Percentiles rank a stretch among this genome's conserved stretches.
phyloP scores from a whole-genome alignment of 2,113 vertebrate species.

The Tragulus kanchil region DNA sequence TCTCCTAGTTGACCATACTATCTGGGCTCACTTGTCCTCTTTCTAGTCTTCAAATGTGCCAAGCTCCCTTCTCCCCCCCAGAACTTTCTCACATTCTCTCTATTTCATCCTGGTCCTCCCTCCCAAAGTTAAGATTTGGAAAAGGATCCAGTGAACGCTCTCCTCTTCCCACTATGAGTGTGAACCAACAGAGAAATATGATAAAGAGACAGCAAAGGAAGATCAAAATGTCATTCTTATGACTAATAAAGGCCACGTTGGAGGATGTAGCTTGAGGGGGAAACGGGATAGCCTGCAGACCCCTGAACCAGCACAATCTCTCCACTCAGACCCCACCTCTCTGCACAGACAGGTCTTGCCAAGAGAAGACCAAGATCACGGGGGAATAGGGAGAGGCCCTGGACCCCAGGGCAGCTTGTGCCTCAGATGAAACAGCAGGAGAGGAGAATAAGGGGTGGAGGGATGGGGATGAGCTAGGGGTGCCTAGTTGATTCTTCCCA shows the following conservation, averaged over 20 bases:
- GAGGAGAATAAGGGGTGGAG: not conserved
- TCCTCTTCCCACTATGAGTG: not conserved
- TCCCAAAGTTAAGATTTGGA: not conserved
- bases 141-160: not conserved
- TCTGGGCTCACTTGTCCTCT: not conserved
- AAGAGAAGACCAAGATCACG: not conserved
- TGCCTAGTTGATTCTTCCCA: not conserved
- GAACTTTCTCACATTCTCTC: not conserved
- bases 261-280: not conserved
- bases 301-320: not conserved
- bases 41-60: not conserved
- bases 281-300: not conserved
- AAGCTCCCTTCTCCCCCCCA: not conserved
- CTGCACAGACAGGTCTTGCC: not conserved
- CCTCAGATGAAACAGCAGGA: not conserved
- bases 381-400: not conserved
- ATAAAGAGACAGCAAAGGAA: not conserved
- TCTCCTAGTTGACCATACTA: not conserved
- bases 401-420: not conserved
- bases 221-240: too few species aligned
- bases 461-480: not conserved
- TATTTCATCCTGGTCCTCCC: not conserved
- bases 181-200: not conserved
- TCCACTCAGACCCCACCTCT: not conserved
- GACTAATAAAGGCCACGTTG: not conserved